phyloP scores from a whole-genome alignment of 2,888 invertebrate species.

The Prostheceraeus crozeri region DNA sequence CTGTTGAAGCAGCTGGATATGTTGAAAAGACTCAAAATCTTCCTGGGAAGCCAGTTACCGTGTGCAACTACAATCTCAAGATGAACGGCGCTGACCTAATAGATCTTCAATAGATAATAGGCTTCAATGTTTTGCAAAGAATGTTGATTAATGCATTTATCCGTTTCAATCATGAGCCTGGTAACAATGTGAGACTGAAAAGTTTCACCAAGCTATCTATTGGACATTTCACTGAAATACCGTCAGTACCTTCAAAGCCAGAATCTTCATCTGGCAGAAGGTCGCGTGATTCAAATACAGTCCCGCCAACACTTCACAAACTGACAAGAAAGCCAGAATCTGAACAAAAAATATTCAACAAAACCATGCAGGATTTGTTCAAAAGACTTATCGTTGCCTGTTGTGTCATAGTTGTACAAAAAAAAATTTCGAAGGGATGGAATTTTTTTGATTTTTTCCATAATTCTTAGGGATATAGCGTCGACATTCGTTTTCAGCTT shows the following conservation, averaged over 20 bases:
- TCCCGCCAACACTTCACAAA: too few species aligned
- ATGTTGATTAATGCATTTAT: background rate
- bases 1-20: background rate
- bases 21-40: background rate
- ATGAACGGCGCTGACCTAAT: slow-evolving; percentile 2
- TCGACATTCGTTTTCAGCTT: too few species aligned
- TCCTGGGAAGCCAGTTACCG: background rate
- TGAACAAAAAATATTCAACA: background rate
- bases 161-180: background rate
- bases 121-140: slow-evolving; percentile 1
- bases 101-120: background rate
- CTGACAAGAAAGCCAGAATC: slow-evolving; percentile 3
- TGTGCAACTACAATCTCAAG: background rate
- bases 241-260: slow-evolving; percentile 2
- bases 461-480: too few species aligned
- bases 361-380: background rate
- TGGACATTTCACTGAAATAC: background rate
- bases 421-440: too few species aligned
- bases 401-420: too few species aligned
- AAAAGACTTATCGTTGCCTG: too few species aligned
- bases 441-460: too few species aligned
- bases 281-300: background rate
- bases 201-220: background rate
- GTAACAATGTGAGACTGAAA: background rate
- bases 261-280: background rate